A percentile compares a stretch with the other conserved stretches of the same genome.
Conservation (phyloP, 2,797 vertebrate species). For the Sciurus vulgaris region DNA sequence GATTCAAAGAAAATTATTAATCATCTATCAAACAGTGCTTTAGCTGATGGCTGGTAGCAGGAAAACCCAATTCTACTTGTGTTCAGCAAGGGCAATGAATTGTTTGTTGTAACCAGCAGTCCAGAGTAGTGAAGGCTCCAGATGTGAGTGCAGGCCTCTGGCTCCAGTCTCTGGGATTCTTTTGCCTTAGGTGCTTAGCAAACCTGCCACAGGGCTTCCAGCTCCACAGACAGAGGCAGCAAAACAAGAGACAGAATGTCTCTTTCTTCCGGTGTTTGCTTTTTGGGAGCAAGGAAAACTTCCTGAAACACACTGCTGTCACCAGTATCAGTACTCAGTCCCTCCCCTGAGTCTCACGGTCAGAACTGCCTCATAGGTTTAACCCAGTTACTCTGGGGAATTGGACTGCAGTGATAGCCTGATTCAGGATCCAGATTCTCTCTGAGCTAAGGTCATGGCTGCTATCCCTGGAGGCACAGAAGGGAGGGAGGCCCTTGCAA, state of each 20-base stretch:
- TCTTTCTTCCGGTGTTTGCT: neutral
- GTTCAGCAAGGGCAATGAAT: conserved; percentile 18
- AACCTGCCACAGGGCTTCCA: neutral
- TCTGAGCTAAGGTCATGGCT: neutral
- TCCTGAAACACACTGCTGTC: neutral
- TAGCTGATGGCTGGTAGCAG: neutral
- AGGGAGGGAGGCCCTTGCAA: neutral
- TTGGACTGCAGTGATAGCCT: neutral
- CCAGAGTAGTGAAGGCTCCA: neutral
- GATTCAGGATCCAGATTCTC: neutral
- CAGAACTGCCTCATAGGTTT: neutral
- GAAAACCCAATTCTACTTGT: conserved; percentile 31
- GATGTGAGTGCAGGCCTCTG: neutral
- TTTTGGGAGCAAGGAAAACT: neutral
- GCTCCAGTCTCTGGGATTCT: neutral
- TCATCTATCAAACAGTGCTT: conserved; percentile 7
- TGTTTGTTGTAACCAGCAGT: neutral
- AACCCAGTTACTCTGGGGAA: neutral
- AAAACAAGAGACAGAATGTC: neutral
- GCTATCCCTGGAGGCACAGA: neutral
- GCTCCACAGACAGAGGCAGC: neutral
- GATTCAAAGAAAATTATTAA: conserved; percentile 39
- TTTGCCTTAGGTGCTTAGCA: neutral
- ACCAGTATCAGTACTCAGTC: neutral
- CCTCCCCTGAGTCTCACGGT: neutral